phyloP scores from a whole-genome alignment of 2,797 vertebrate species.

The Ctenosaura bakeri region DNA sequence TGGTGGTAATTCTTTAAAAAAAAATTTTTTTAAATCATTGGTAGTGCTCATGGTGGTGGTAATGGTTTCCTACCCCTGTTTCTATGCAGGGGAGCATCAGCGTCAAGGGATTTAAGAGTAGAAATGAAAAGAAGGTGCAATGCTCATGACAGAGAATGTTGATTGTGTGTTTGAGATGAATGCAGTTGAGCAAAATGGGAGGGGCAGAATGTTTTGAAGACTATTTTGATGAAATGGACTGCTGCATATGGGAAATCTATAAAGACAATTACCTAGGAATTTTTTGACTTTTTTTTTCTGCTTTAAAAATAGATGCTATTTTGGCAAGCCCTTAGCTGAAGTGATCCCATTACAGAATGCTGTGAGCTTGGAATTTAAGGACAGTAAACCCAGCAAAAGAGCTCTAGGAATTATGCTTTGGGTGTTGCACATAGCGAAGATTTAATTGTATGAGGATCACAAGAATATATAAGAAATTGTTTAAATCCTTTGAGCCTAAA shows the following conservation, averaged over 20 bases:
- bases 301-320: conserved; percentile 48
- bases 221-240: conserved; percentile 41
- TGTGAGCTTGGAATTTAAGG: conserved; percentile 33
- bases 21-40: conserved; percentile 34
- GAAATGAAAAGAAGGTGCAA: conserved; percentile 61
- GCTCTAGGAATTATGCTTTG: conserved; percentile 69
- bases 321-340: conserved; percentile 42
- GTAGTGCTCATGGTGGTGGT: background rate
- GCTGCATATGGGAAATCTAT: conserved; percentile 45
- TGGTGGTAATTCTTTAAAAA: conserved; percentile 31
- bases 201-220: conserved; percentile 40
- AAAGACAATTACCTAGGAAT: conserved; percentile 55
- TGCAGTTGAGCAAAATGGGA: conserved; percentile 50
- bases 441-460: conserved; percentile 59
- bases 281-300: conserved; percentile 61
- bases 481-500: conserved; percentile 71
- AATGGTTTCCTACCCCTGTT: background rate
- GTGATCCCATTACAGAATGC: conserved; percentile 43
- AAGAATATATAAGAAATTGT: conserved; percentile 65
- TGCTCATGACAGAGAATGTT: conserved; percentile 72
- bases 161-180: conserved; percentile 68
- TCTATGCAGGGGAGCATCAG: conserved; percentile 20
- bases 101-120: conserved; percentile 73
- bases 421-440: conserved; percentile 68
- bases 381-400: background rate